These are phyloP conservation scores for Temnothorax nylanderi DNA, from an alignment of 1,140 invertebrate genomes.

Conservation along the genomic window DNA sequence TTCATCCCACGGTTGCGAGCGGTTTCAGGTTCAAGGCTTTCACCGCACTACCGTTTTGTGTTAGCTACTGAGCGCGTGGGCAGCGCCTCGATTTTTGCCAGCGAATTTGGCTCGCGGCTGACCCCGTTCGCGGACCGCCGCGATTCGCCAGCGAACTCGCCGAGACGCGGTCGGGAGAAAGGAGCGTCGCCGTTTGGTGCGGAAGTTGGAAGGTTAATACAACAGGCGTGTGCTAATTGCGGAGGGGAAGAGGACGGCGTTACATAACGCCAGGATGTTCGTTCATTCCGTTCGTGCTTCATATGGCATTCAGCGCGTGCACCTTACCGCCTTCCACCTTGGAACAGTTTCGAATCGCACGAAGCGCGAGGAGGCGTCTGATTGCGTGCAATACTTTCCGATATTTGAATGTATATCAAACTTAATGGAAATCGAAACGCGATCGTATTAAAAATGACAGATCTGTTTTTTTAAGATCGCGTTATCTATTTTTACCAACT, in stretches of 20 bases:
- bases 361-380: background rate
- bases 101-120: conserved; percentile 43
- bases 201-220: conserved; percentile 25
- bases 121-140: conserved; percentile 25
- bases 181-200: background rate
- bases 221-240: background rate
- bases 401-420: background rate
- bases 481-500: background rate
- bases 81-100: conserved; percentile 50
- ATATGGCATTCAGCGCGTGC: conserved; percentile 65
- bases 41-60: conserved; percentile 44
- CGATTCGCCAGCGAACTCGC: background rate
- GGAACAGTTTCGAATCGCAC: conserved; percentile 51
- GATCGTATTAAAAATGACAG: background rate
- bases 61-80: conserved; percentile 22
- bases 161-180: conserved; percentile 1
- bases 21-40: conserved; percentile 70
- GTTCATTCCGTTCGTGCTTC: conserved; percentile 53
- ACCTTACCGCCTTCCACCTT: conserved; percentile 61
- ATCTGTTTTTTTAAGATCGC: background rate
- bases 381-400: background rate
- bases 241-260: conserved; percentile 22
- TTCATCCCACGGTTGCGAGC: conserved; percentile 15
- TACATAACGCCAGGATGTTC: conserved; percentile 71
- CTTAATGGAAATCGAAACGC: background rate